These are phyloP conservation scores for Pachydiplax longipennis DNA, from an alignment of 2,888 invertebrate species.

Conservation along the genomic window DNA sequence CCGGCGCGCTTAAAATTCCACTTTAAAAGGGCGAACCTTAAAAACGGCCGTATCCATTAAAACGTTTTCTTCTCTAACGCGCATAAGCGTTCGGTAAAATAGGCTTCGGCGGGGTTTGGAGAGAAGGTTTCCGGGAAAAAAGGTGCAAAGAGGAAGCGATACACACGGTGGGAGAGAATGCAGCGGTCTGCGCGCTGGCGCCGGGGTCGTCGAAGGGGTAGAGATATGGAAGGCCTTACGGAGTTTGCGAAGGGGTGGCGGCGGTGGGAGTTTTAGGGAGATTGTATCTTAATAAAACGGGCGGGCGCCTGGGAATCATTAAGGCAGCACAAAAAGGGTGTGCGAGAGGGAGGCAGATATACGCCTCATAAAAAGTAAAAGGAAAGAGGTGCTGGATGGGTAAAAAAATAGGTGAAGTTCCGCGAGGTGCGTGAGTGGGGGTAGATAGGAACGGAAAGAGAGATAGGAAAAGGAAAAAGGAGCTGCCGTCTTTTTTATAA, in stretches of 20 bases:
- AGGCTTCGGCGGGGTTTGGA: neutral
- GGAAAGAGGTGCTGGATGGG: constrained; percentile 20
- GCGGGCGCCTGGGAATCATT: constrained; percentile 42
- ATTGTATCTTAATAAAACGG: constrained; percentile 43
- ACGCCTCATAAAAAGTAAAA: constrained; percentile 11
- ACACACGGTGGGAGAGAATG: neutral
- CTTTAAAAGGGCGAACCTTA: constrained; percentile 5
- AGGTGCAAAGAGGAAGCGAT: neutral
- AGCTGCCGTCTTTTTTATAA: neutral
- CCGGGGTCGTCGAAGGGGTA: neutral
- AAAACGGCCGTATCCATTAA: constrained; percentile 21
- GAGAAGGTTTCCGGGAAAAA: neutral
- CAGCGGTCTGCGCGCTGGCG: neutral
- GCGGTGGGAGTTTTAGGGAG: constrained; percentile 16
- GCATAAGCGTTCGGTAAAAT: neutral
- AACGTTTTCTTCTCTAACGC: constrained; percentile 13
- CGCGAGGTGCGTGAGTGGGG: neutral
- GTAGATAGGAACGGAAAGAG: neutral
- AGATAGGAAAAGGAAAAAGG: neutral
- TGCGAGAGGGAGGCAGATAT: neutral
- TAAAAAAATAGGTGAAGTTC: constrained; percentile 26
- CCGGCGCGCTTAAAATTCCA: constrained; percentile 15
- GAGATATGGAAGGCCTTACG: neutral
- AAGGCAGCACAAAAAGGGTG: constrained; percentile 32
- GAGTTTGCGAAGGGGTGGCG: neutral